phyloP scores from a whole-genome alignment of 2,888 invertebrate species.

The Eupithecia insigniata region DNA sequence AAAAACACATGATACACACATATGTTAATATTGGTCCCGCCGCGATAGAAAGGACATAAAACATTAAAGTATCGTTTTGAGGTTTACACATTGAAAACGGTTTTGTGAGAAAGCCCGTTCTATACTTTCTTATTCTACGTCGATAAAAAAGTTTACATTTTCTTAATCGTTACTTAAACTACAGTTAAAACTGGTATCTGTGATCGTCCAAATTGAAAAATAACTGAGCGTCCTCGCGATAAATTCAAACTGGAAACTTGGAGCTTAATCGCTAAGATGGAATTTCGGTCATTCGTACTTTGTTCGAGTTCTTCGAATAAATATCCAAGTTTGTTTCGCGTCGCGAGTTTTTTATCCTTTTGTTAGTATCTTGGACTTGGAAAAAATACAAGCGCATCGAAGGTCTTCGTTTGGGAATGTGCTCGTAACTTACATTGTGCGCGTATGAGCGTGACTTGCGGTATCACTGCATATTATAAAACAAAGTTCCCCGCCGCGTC shows the following conservation, averaged over 20 bases:
- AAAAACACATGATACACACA: no score
- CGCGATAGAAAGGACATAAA: no score
- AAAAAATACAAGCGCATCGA: neutral
- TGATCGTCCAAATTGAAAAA: conserved; percentile 79
- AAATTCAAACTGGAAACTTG: conserved; percentile 70
- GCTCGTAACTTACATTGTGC: no score
- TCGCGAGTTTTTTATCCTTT: neutral
- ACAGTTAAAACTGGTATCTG: conserved; percentile 60
- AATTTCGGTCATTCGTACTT: conserved; percentile 65
- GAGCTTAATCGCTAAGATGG: conserved; percentile 64
- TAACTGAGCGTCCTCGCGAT: conserved; percentile 74
- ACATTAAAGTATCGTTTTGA: no score
- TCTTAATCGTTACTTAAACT: conserved; percentile 69
- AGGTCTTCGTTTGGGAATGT: no score
- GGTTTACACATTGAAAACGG: no score
- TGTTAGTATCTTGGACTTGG: neutral
- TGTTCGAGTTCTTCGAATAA: conserved; percentile 59
- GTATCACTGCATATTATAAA: no score
- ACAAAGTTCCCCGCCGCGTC: no score
- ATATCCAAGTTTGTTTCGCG: conserved; percentile 47
- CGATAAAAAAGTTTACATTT: conserved; percentile 61
- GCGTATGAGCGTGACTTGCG: no score
- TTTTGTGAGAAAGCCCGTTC: neutral
- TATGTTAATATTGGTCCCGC: no score
- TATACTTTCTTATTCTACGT: conserved; percentile 4